Evolutionary conservation across 2,888 invertebrate genomes (phyloP), one percentile per base, ranked within the genome.

Genomic region (Hypselothyrea guttata): DNA sequence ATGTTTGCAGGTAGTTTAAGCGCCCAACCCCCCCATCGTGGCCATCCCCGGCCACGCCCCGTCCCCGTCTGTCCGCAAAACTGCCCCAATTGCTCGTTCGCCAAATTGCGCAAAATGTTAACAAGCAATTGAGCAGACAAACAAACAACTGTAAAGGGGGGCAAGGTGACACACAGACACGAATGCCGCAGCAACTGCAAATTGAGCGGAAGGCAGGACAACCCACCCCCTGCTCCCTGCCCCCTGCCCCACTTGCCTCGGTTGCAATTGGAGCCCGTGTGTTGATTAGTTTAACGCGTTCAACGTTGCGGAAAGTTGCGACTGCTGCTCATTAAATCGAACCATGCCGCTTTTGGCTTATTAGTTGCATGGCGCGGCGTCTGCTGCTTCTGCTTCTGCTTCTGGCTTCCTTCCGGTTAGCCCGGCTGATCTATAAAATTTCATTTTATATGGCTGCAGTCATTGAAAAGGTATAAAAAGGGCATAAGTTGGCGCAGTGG

Each of bases 101-200:
- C 82, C 75, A 84, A 84, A 81, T 84, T 84, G 82, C 78, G 69
- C 78, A 81, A 81, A 81, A 84, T 84, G 81, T 81, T 81, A 84
- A 81, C 81, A 81, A 84, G 81, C 84, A 81, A 81, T 81, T 81
- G 81, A 81, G 84, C 81, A 81, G 76, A 84, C 81, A 81, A 81
- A 82, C 81, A 84, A 83, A 81, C 79, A 79, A 81, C 79, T 72
- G 76, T 62, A 69, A 55, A 53, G 11, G n/a, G 31, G 12, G 11
- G 47, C 35, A 55, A 57, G 52, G 53, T 49, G 51, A 33, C 34
- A n/a, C 18, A 22, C 22, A 4, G 61, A 55, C 70, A 77, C 72
- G 56, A 51, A 55, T 56, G 47, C 37, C 42, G 18, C 16, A 18
- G 35, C 2, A 18, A 16, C n/a, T 16, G 18, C 5, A n/a, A 18